Percentiles rank a stretch among this genome's conserved stretches.
phyloP scores from a whole-genome alignment of 2,113 vertebrate genomes.

The Leptobrachium ailaonicum region DNA sequence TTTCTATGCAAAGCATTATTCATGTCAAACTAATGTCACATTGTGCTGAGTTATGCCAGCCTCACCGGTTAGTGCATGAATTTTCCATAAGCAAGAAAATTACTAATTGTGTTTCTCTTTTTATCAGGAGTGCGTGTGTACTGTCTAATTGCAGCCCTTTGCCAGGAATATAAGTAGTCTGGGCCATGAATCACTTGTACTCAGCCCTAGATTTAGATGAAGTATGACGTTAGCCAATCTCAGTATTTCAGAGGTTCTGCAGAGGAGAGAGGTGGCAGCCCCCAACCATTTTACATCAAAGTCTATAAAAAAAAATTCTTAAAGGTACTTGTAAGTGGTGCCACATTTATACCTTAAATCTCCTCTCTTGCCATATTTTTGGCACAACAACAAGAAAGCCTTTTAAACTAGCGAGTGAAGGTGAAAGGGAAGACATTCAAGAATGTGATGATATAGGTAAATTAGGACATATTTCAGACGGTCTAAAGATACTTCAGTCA shows the following conservation, averaged over 20 bases:
- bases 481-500: not conserved
- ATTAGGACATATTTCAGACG: not conserved
- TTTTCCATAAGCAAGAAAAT: conserved; percentile 35
- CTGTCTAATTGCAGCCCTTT: not conserved
- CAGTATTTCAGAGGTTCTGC: no score
- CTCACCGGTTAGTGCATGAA: conserved; percentile 15
- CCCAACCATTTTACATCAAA: conserved; percentile 1
- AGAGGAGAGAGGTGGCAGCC: conserved; percentile 3
- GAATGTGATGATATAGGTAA: not conserved
- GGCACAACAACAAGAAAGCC: conserved; percentile 23
- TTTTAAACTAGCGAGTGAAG: conserved; percentile 8
- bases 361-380: conserved; percentile 10
- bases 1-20: conserved; percentile 25
- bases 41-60: conserved; percentile 20
- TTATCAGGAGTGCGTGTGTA: not conserved
- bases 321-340: not conserved
- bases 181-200: not conserved
- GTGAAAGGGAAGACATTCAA: conserved; percentile 11
- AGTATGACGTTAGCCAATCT: no score
- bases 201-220: no score
- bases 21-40: conserved; percentile 18
- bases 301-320: conserved; percentile 31
- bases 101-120: conserved; percentile 21
- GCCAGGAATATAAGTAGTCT: not conserved
- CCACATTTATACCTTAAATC: conserved; percentile 21